These are phyloP conservation scores for Trichogramma evanescens DNA, from an alignment of 2,888 invertebrate species.

Conservation along the genomic window DNA sequence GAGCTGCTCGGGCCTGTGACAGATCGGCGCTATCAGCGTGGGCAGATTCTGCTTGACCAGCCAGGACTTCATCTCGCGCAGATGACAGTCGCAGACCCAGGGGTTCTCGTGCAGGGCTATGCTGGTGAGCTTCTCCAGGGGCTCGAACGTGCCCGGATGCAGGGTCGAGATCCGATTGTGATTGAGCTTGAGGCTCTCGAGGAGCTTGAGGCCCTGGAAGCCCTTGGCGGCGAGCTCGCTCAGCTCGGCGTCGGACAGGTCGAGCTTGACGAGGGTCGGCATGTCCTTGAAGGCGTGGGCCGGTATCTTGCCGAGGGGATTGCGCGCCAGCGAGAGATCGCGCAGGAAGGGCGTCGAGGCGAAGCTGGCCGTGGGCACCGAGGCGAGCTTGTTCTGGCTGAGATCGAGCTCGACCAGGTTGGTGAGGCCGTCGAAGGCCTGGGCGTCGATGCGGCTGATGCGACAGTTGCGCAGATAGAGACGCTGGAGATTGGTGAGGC, in stretches of 20 bases:
- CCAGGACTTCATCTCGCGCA: conserved; percentile 77
- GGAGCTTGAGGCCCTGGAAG: conserved; percentile 68
- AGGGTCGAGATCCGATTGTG: conserved; percentile 72
- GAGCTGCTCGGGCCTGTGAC: conserved; percentile 64
- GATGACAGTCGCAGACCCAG: conserved; percentile 81
- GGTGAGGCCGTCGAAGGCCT: conserved; percentile 78
- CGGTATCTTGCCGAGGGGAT: conserved; percentile 75
- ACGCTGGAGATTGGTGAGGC: conserved; percentile 78
- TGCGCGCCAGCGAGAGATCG: conserved; percentile 72
- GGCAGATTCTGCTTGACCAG: conserved; percentile 69
- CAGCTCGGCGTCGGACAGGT: conserved; percentile 76
- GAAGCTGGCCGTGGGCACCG: conserved; percentile 74
- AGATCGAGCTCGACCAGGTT: conserved; percentile 86
- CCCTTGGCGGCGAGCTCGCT: conserved; percentile 69
- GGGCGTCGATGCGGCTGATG: conserved; percentile 77
- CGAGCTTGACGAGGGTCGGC: conserved; percentile 72
- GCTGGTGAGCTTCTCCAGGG: conserved; percentile 66
- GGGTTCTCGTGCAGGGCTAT: conserved; percentile 82
- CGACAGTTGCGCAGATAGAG: conserved; percentile 77
- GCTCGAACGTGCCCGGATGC: conserved; percentile 66
- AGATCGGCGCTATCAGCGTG: conserved; percentile 70
- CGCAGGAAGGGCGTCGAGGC: conserved; percentile 73
- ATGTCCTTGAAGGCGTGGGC: conserved; percentile 68
- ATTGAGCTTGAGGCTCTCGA: conserved; percentile 74
- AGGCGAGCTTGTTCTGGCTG: conserved; percentile 73